Conservation (phyloP, 2,797 vertebrate genomes). For the Taenioides sp. region DNA sequence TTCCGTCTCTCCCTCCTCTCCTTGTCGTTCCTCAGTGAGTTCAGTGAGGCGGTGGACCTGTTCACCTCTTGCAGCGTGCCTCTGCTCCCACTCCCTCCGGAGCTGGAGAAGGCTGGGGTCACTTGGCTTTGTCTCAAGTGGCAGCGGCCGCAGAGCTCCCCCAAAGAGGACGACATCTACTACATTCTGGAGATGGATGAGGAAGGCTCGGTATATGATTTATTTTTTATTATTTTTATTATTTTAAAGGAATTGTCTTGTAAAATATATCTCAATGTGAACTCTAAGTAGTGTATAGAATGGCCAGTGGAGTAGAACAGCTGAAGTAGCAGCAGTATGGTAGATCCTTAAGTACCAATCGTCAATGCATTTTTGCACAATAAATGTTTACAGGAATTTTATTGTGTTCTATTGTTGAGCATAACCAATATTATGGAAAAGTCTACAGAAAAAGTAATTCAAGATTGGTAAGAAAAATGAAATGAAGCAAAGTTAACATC, state of each 20-base stretch:
- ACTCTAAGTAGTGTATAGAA: no score
- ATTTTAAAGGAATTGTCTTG: no score
- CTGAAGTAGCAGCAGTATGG: no score
- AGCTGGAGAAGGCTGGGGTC: conserved; percentile 88
- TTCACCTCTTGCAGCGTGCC: conserved; percentile 97
- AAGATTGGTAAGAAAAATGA: background rate
- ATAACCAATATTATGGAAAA: no score
- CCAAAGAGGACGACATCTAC: conserved; percentile 92
- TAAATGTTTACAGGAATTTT: background rate
- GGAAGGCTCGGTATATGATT: conserved; percentile 87
- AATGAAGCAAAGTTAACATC: background rate
- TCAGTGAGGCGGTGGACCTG: conserved; percentile 94
- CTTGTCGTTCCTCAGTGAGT: conserved; percentile 80
- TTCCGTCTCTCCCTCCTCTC: background rate
- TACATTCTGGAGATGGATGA: conserved; percentile 98
- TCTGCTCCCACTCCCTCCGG: conserved; percentile 87
- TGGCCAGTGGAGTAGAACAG: no score
- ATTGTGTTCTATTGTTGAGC: background rate
- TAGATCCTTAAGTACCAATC: background rate
- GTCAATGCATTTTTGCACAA: no score
- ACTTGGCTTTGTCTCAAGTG: conserved; percentile 92
- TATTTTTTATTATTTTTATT: background rate
- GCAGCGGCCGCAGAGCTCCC: conserved; percentile 90
- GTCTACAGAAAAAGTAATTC: no score
- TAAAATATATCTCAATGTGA: no score